phyloP scores from a whole-genome alignment of 2,888 invertebrate species.

The Tiliacea aurago region DNA sequence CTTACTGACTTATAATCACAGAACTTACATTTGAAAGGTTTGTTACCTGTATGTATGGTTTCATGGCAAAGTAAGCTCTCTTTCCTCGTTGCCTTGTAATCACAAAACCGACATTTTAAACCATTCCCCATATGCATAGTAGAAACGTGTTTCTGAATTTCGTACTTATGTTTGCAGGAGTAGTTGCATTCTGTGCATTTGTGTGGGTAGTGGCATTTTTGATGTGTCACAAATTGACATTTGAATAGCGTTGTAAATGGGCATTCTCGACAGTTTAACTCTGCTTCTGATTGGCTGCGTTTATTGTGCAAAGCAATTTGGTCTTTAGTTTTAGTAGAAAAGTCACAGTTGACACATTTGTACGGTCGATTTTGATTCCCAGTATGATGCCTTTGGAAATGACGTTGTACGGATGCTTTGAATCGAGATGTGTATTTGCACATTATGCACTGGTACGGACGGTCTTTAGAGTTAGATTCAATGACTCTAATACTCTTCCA shows the following conservation, averaged over 20 bases:
- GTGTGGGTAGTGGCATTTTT: conserved; percentile 76
- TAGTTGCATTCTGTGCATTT: conserved; percentile 78
- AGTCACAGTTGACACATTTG: conserved; percentile 81
- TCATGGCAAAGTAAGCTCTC: conserved; percentile 79
- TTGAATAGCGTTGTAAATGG: conserved; percentile 75
- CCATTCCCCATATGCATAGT: conserved; percentile 76
- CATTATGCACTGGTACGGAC: conserved; percentile 77
- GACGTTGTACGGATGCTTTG: conserved; percentile 82
- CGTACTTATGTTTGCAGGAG: conserved; percentile 77
- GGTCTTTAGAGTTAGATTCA: conserved; percentile 73
- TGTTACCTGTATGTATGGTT: conserved; percentile 77
- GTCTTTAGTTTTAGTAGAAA: conserved; percentile 83
- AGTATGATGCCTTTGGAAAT: conserved; percentile 82
- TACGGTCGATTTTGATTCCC: conserved; percentile 75
- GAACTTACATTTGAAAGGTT: conserved; percentile 76
- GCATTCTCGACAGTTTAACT: conserved; percentile 72
- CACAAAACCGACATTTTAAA: conserved; percentile 78
- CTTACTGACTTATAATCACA: conserved; percentile 78
- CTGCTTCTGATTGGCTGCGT: conserved; percentile 70
- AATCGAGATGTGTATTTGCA: conserved; percentile 79
- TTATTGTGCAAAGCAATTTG: conserved; percentile 82
- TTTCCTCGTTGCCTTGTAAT: conserved; percentile 74
- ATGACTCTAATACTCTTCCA: conserved; percentile 79
- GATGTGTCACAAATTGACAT: conserved; percentile 78
- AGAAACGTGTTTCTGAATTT: conserved; percentile 77